Conservation (phyloP, 2,888 invertebrate species). For the Pyrgus malvae region DNA sequence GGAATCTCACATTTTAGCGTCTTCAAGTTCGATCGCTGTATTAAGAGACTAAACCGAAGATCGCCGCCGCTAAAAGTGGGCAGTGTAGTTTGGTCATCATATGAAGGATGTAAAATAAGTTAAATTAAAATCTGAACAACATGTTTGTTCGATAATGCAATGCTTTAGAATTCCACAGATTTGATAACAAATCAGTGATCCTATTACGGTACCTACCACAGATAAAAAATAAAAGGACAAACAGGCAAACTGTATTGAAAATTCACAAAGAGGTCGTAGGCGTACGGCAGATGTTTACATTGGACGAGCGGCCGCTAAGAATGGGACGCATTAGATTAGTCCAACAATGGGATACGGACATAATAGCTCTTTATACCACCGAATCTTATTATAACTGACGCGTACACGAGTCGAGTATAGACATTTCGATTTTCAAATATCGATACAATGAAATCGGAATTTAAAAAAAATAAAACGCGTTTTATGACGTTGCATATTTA, state of each 20-base stretch:
- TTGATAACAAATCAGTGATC: slow-evolving; percentile 37
- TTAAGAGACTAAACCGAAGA: too few relatives aligned
- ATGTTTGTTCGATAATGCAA: too few relatives aligned
- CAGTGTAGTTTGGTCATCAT: too few relatives aligned
- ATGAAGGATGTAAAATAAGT: too few relatives aligned
- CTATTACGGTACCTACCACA: slow-evolving; percentile 29
- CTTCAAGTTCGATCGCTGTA: too few relatives aligned
- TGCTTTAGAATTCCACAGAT: background rate
- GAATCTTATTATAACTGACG: slow-evolving; percentile 69
- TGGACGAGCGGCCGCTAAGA: slow-evolving; percentile 39
- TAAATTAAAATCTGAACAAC: too few relatives aligned
- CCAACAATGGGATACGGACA: slow-evolving; percentile 55
- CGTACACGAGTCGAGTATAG: slow-evolving; percentile 40
- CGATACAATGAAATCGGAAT: background rate
- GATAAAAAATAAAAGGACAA: slow-evolving; percentile 38
- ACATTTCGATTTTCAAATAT: slow-evolving; percentile 1
- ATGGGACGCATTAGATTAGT: slow-evolving; percentile 59
- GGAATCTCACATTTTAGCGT: too few relatives aligned
- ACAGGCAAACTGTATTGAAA: slow-evolving; percentile 31
- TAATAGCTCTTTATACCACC: slow-evolving; percentile 58
- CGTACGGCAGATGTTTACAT: slow-evolving; percentile 69
- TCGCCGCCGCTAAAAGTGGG: too few relatives aligned
- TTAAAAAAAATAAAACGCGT: background rate
- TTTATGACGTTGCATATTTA: background rate
- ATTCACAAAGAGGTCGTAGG: slow-evolving; percentile 45